phyloP scores from a whole-genome alignment of 1,140 invertebrate genomes.

The Euborellia annulipes region DNA sequence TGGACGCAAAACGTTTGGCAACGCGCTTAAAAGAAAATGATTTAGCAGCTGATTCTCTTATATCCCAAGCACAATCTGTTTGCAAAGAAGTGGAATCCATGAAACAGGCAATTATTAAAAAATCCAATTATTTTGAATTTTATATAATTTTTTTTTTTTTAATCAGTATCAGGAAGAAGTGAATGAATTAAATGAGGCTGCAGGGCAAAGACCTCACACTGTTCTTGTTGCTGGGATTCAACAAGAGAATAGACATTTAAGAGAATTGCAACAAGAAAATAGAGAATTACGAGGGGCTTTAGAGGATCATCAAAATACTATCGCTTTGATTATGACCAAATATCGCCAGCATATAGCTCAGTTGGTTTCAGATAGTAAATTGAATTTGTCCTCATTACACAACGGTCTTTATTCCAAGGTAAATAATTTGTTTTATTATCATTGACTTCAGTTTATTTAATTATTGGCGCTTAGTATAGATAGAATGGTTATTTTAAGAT shows the following conservation, averaged over 20 bases:
- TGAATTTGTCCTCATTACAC: conserved; percentile 52
- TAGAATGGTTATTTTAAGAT: no score
- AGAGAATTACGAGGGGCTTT: conserved; percentile 69
- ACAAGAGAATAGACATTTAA: conserved; percentile 74
- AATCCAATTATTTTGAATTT: conserved; percentile 5
- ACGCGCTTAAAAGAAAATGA: conserved; percentile 77
- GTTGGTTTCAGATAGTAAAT: conserved; percentile 58
- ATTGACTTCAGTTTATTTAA: no score
- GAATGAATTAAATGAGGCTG: conserved; percentile 73
- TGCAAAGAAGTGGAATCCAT: conserved; percentile 82
- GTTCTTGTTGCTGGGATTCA: conserved; percentile 82
- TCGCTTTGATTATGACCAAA: conserved; percentile 95
- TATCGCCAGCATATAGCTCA: conserved; percentile 82
- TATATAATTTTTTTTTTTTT: conserved; percentile 2
- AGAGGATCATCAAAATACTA: conserved; percentile 84
- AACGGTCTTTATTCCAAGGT: conserved; percentile 55
- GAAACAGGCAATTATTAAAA: conserved; percentile 72
- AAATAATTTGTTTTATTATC: no score
- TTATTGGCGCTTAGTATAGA: no score
- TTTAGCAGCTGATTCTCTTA: conserved; percentile 60
- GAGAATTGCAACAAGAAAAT: conserved; percentile 86
- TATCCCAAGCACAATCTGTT: conserved; percentile 73
- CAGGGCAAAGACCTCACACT: conserved; percentile 70
- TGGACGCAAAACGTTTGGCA: conserved; percentile 77
- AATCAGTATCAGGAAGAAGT: conserved; percentile 82